Evolutionary conservation across 2,888 invertebrate genomes (phyloP).

Genomic region (Eristalis intricaria): DNA sequence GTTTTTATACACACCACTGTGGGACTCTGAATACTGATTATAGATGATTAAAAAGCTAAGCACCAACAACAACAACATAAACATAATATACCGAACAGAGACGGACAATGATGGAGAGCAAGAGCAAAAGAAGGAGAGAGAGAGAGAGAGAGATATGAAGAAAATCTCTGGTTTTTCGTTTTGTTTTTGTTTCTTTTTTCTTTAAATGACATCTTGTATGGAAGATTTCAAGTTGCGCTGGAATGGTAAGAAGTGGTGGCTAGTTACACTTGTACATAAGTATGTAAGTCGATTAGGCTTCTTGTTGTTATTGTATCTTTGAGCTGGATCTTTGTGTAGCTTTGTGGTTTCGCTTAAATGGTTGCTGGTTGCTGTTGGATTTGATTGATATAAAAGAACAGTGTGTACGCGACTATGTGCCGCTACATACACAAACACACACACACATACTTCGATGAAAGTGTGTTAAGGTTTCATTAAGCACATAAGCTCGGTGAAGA

Average conservation of each 20-base stretch:
- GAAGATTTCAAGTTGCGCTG: constrained; percentile 52
- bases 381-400: constrained; percentile 39
- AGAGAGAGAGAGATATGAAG: background rate
- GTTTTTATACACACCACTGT: constrained; percentile 68
- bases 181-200: constrained; percentile 5
- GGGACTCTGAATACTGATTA: constrained; percentile 65
- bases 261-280: constrained; percentile 42
- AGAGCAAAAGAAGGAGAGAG: background rate
- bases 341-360: constrained; percentile 29
- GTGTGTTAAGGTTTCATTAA: constrained; percentile 68
- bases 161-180: background rate
- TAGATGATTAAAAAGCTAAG: constrained; percentile 31
- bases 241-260: constrained; percentile 53
- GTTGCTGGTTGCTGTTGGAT: constrained; percentile 40
- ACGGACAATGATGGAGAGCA: background rate
- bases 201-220: constrained; percentile 57
- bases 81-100: background rate
- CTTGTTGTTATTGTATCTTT: constrained; percentile 35
- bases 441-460: constrained; percentile 26
- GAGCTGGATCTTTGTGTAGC: constrained; percentile 4
- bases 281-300: constrained; percentile 46
- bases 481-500: constrained; percentile 29
- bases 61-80: constrained; percentile 7
- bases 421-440: constrained; percentile 6
- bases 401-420: background rate